Evolutionary conservation across 2,797 vertebrate species (phyloP).

Genomic region (Siniperca obscura): DNA sequence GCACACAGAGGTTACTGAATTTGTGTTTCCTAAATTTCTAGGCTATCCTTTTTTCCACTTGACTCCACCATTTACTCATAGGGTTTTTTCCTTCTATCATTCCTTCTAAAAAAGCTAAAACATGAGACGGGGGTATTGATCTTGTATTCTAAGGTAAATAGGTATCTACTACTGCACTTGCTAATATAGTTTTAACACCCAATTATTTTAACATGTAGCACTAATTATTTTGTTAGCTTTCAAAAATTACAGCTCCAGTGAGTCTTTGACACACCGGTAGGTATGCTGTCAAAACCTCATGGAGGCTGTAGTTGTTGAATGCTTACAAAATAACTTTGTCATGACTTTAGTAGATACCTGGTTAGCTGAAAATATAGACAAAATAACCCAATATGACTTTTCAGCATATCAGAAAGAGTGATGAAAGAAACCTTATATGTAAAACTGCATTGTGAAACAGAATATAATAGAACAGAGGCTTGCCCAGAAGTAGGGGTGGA

Average conservation of each 20-base stretch:
- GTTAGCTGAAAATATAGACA: slow-evolving; percentile 21
- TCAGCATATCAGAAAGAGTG: slow-evolving; percentile 2
- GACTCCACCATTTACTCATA: background rate
- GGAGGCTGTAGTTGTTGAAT: slow-evolving; percentile 3
- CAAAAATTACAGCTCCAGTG: background rate
- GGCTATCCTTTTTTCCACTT: background rate
- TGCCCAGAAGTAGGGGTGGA: background rate
- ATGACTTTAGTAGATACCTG: background rate
- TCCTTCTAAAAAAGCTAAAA: slow-evolving; percentile 5
- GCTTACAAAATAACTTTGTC: background rate
- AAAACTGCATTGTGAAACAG: slow-evolving; percentile 6
- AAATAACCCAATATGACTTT: slow-evolving; percentile 15
- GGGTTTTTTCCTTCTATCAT: background rate
- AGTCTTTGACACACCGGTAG: background rate
- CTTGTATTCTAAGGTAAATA: background rate
- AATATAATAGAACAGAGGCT: slow-evolving; percentile 21
- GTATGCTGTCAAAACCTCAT: background rate
- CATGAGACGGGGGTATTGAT: background rate
- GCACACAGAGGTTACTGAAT: slow-evolving; percentile 3
- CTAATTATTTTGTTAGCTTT: background rate
- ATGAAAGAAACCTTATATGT: slow-evolving; percentile 2
- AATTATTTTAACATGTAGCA: background rate
- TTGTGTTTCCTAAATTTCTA: slow-evolving; percentile 5
- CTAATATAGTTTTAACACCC: background rate
- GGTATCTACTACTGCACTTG: background rate